A percentile compares a stretch with the other conserved stretches of the same genome.
Evolutionary conservation across 2,113 vertebrate genomes (phyloP).

Genomic region (Eulemur macaco): DNA sequence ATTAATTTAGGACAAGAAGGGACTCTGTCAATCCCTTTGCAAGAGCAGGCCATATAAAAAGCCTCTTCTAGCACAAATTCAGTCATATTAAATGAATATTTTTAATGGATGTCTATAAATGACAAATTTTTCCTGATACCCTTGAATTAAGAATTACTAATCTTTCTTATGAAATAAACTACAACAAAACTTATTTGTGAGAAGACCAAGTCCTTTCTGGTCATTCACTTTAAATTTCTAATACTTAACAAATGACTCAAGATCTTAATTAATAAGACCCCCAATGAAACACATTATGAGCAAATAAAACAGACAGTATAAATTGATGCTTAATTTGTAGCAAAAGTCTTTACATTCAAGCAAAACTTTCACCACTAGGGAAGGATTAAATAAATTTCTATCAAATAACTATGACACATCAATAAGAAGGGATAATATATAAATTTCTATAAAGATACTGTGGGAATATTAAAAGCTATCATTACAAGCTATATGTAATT

Average conservation of each 20-base stretch:
- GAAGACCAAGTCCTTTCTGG: background rate
- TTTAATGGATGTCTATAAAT: conserved; percentile 7
- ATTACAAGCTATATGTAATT: conserved; percentile 70
- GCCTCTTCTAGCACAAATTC: background rate
- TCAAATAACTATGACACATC: conserved; percentile 64
- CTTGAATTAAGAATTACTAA: conserved; percentile 30
- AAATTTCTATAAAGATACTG: conserved; percentile 62
- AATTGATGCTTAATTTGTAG: conserved; percentile 81
- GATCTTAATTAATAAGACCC: conserved; percentile 49
- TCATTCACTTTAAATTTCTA: conserved; percentile 31
- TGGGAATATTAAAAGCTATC: conserved; percentile 60
- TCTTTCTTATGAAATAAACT: conserved; percentile 25
- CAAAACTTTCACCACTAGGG: conserved; percentile 61
- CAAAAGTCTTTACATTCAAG: conserved; percentile 80
- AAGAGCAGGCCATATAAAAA: background rate
- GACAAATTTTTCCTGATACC: conserved; percentile 15
- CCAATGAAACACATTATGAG: conserved; percentile 81
- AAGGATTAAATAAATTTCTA: conserved; percentile 70
- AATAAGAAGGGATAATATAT: conserved; percentile 53
- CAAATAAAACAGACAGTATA: conserved; percentile 82
- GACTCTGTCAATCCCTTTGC: background rate
- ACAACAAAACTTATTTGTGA: conserved; percentile 31
- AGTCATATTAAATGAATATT: conserved; percentile 14
- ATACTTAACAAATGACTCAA: conserved; percentile 27
- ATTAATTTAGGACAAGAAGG: conserved; percentile 29